phyloP scores from a whole-genome alignment of 92 coral and sea anemone genomes.

The Epizoanthus illoricatus region DNA sequence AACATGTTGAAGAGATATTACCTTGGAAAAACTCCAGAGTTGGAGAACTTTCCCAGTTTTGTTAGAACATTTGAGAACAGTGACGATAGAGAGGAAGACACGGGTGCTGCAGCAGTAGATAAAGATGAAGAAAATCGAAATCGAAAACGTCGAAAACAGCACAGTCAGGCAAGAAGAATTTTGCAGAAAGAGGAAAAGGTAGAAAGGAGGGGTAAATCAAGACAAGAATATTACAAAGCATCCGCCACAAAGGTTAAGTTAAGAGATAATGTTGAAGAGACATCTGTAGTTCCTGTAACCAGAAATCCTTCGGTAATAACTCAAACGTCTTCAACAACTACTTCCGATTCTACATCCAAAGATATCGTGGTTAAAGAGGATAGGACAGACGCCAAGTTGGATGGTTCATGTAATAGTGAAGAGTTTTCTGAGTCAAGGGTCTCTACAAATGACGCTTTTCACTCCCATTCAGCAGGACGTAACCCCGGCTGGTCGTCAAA shows the following conservation, averaged over 20 bases:
- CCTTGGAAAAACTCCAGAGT: conserved; percentile 47
- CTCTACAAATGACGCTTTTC: not conserved
- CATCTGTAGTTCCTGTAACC: not conserved
- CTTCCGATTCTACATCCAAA: not conserved
- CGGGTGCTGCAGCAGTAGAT: not conserved
- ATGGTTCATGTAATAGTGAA: not conserved
- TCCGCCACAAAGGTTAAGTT: not conserved
- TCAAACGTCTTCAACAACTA: not conserved
- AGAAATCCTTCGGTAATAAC: not conserved
- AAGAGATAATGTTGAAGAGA: not conserved
- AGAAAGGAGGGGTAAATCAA: not conserved
- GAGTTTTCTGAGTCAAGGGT: not conserved
- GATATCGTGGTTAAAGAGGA: not conserved
- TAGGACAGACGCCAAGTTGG: not conserved
- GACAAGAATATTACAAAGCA: not conserved
- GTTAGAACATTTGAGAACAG: not conserved
- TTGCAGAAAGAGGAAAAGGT: not conserved
- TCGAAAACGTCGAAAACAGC: not conserved
- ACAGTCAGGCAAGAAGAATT: not conserved
- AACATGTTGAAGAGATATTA: conserved; percentile 62
- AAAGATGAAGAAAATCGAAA: not conserved
- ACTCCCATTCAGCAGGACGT: not conserved
- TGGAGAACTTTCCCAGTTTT: conserved; percentile 38
- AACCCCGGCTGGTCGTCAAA: not conserved
- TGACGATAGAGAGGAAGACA: not conserved